Evolutionary conservation across 1,140 invertebrate species (phyloP), one percentile per base, ranked within the genome.

Genomic region (Orius insidiosus): DNA sequence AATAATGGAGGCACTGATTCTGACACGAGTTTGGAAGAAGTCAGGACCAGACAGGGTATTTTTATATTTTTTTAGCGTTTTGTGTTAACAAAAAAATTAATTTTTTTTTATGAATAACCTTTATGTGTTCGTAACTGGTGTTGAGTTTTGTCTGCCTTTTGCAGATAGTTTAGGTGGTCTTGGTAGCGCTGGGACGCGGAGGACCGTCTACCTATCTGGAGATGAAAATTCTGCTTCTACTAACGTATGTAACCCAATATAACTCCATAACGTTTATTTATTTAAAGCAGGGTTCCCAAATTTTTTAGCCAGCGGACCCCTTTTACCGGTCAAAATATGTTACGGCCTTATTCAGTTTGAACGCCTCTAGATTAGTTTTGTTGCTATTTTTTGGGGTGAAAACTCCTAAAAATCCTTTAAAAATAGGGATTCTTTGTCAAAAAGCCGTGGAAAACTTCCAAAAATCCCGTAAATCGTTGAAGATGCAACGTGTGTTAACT

Each of bases 171-270:
- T 56, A 38, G 51, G 54, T 15, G 74, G 68, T 49, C 69, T 85
- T 15, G 80, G 79, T 10, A 74, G 77, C 32, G 76, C 82, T 16
- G 83, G 83, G 24, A 80, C 80, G 1, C 66, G 83, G 40, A 68
- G 80, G 56, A 84, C 83, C 0, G 80, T 88, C 13, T 88, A 87
- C 60, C 72, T 85, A 45, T 79, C 77, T 1, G 82, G 84, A 53
- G 78, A 84, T 53, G 76, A 80, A 47, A 51, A 52, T 19, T 53
- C 53, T 33, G 40, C 53, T 47, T 46, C 51, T 38, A 48, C 51
- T 37, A 53, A 55, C 42, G 53, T 55, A 51, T 46, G 53, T 54
- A 48, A 43, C 32, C 11, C 18, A 30, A 40, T 18, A 5, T 40
- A 13, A 15, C 14, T 18, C 18, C 18, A 13, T 40, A 40, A 40